phyloP scores from a whole-genome alignment of 2,113 vertebrate genomes.

The Carassius carassius region DNA sequence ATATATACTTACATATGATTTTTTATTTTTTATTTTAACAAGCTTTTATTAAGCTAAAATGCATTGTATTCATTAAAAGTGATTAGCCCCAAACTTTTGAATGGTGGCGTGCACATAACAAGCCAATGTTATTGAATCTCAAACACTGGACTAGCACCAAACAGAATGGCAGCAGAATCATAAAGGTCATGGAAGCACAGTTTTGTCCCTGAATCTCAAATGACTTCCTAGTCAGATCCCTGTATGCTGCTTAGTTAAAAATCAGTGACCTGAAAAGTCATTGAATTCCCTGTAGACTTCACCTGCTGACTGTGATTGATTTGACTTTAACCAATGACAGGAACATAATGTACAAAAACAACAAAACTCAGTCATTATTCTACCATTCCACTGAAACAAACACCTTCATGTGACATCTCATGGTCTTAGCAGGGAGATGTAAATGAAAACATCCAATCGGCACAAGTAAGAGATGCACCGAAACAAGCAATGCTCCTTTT shows the following conservation, averaged over 20 bases:
- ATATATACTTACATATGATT: neutral
- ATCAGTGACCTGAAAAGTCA: neutral
- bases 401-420: neutral
- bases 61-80: no score
- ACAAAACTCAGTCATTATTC: conserved; percentile 4
- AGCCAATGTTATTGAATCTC: neutral
- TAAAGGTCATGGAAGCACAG: neutral
- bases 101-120: neutral
- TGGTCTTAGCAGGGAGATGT: neutral
- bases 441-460: no score
- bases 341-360: neutral
- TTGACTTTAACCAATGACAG: neutral
- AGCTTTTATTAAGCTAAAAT: no score
- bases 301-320: conserved; percentile 38
- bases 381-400: neutral
- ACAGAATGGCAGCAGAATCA: neutral
- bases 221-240: no score
- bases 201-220: neutral
- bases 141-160: neutral
- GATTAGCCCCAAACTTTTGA: neutral
- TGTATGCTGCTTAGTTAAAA: neutral
- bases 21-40: no score
- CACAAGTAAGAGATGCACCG: no score
- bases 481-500: no score
- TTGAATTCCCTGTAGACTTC: conserved; percentile 56